Conservation (phyloP, 2,888 invertebrate species). For the Caenorhabditis afra region DNA sequence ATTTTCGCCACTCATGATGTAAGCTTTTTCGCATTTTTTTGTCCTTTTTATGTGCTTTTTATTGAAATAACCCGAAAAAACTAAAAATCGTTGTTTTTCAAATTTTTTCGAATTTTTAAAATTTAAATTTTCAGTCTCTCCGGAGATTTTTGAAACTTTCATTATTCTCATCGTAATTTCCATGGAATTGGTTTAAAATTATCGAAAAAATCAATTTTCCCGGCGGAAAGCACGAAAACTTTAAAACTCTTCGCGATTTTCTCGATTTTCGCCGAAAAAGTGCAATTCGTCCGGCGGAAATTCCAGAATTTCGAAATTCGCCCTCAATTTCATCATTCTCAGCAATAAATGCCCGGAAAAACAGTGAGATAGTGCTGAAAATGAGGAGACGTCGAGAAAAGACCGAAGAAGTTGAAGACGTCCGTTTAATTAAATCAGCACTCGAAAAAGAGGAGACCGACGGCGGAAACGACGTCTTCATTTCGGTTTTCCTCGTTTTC, state of each 20-base stretch:
- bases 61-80: slow-evolving; percentile 29
- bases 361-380: slow-evolving; percentile 18
- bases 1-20: slow-evolving; percentile 40
- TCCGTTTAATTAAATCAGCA: slow-evolving; percentile 49
- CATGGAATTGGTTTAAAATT: too few species aligned
- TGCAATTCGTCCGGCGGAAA: too few species aligned
- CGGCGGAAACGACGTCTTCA: slow-evolving; percentile 23
- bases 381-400: neutral
- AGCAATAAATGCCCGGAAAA: slow-evolving; percentile 83
- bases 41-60: neutral
- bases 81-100: slow-evolving; percentile 1
- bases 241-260: too few species aligned
- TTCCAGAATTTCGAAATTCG: slow-evolving; percentile 25
- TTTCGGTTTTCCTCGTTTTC: slow-evolving; percentile 12
- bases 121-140: too few species aligned
- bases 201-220: too few species aligned
- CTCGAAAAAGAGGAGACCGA: slow-evolving; percentile 7
- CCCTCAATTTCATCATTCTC: slow-evolving; percentile 91
- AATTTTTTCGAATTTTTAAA: slow-evolving; percentile 8
- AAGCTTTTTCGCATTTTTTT: slow-evolving; percentile 27
- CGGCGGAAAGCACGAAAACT: too few species aligned
- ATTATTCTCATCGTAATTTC: too few species aligned
- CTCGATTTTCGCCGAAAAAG: too few species aligned
- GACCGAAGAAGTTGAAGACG: slow-evolving; percentile 1
- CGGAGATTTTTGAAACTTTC: too few species aligned